Conservation (phyloP, 2,888 invertebrate genomes). For the Caenorhabditis uteleia region DNA sequence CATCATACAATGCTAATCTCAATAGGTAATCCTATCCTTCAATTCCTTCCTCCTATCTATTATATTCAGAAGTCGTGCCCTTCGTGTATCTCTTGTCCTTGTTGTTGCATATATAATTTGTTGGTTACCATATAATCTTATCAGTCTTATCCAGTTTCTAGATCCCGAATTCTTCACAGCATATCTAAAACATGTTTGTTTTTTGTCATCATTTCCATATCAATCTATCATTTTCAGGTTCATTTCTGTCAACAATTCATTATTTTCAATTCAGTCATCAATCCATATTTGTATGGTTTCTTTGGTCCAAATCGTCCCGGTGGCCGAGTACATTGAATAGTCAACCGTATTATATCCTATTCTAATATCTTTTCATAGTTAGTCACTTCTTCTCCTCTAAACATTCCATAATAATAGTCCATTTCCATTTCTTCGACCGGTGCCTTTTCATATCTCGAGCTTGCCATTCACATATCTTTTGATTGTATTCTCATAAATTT, state of each 20-base stretch:
- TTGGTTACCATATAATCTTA: conserved; percentile 68
- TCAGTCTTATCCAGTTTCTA: conserved; percentile 59
- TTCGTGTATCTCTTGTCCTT: conserved; percentile 63
- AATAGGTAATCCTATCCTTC: conserved; percentile 25
- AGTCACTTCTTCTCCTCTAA: no score
- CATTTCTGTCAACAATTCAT: conserved; percentile 66
- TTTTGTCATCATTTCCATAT: not conserved
- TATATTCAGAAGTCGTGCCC: conserved; percentile 61
- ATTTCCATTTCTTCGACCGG: no score
- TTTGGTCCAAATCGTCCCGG: conserved; percentile 31
- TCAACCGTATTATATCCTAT: not conserved
- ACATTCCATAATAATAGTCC: no score
- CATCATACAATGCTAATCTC: conserved; percentile 55
- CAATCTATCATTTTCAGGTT: conserved; percentile 38
- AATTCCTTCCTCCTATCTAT: not conserved
- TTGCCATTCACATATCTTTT: no score
- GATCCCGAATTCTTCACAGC: conserved; percentile 55
- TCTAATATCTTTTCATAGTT: no score
- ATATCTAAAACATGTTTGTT: conserved; percentile 27
- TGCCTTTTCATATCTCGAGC: no score
- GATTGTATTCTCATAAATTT: no score
- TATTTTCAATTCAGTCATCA: conserved; percentile 68
- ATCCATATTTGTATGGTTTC: conserved; percentile 65
- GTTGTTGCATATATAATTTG: conserved; percentile 67
- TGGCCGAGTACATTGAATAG: not conserved